Evolutionary conservation across 2,113 vertebrate genomes (phyloP), one percentile per base, ranked within the genome.

Genomic region (Drymodes brunneopygia): DNA sequence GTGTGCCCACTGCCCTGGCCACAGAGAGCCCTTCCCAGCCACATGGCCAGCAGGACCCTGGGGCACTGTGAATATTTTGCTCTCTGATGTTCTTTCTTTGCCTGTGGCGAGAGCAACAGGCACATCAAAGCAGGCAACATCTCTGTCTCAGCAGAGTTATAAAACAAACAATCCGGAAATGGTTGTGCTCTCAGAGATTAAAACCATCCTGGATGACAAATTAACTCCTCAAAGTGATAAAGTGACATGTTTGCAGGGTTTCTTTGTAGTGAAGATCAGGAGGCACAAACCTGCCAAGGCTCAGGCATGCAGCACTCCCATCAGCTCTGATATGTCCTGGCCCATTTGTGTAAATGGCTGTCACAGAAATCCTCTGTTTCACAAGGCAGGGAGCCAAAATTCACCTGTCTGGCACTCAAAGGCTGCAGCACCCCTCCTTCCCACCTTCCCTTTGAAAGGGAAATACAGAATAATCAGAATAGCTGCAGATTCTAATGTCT

Each of bases 81-180:
- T 84, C n/a, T 36, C 71, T 94, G 58, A 24, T 31, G 7, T 16
- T 92, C 47, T 38, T 66, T 72, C 47, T 12, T 78, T 42, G 87
- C 95, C 83, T 78, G n/a, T 66, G 66, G 95, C 23, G 40, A 88
- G 65, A 94, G 88, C 90, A 94, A 95, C 85, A 94, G 93, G 95
- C 83, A 92, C 94, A 97, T 98, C 97, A 97, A 98, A 97, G 97
- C 70, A 16, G 9, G 81, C 56, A 94, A 93, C 80, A 15, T 85
- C 74, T 93, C 61, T 24, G 90, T 94, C 85, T 92, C 87, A 57
- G 48, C 7, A 33, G 75, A 89, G 92, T 80, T 97, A 93, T 66
- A 92, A 97, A 97, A 95, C 81, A 88, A 75, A 96, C 92, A 64
- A 93, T 93, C 97, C 6, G 5, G 94, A 97, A 97, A 93, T 31